Conservation (phyloP, 2,113 vertebrate species). For the Campylomormyrus numenius region DNA sequence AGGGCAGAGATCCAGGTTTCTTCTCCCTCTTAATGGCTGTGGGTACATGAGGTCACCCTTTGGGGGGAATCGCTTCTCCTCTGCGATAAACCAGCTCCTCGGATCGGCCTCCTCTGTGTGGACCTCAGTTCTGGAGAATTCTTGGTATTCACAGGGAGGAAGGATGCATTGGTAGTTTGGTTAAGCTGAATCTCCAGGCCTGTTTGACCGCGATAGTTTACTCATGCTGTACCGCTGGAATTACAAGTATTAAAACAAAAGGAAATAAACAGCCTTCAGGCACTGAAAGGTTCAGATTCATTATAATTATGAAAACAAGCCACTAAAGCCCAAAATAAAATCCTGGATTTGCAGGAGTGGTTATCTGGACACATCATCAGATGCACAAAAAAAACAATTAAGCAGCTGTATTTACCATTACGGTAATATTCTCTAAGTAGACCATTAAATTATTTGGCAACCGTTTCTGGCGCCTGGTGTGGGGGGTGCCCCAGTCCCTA, state of each 20-base stretch:
- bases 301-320: neutral
- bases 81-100: neutral
- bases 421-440: neutral
- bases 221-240: neutral
- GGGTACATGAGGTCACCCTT: neutral
- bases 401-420: neutral
- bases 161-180: neutral
- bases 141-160: neutral
- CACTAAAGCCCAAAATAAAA: neutral
- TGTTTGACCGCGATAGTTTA: neutral
- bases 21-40: neutral
- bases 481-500: neutral
- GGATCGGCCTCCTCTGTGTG: neutral
- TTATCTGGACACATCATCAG: neutral
- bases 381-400: neutral
- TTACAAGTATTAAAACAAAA: neutral
- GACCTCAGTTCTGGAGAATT: neutral
- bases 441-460: neutral
- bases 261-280: neutral
- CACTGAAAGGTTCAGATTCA: neutral
- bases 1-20: neutral
- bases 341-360: neutral
- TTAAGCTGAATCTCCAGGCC: neutral
- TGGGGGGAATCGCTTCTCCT: neutral
- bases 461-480: neutral